These are phyloP conservation scores for Benthosema pterotum DNA, from an alignment of 2,797 vertebrate genomes.

Conservation along the genomic window DNA sequence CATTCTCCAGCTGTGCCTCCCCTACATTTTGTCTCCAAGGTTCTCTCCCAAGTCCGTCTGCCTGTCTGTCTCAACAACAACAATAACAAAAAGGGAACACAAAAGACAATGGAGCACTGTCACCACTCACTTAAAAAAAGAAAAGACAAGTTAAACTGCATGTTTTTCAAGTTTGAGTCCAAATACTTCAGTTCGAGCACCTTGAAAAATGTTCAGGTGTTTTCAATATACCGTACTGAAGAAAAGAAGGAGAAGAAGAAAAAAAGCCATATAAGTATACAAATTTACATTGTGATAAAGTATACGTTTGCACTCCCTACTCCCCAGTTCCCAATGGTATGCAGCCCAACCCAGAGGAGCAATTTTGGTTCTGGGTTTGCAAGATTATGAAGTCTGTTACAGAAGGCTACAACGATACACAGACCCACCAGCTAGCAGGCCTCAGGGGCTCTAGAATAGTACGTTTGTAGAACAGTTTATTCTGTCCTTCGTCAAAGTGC, in stretches of 20 bases:
- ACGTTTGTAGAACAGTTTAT: slow-evolving; percentile 16
- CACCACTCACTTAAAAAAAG: no score
- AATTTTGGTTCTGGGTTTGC: slow-evolving; percentile 1
- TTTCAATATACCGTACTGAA: neutral
- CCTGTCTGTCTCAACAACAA: no score
- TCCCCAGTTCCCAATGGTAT: neutral
- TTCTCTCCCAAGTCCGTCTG: no score
- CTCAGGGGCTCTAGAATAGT: slow-evolving; percentile 5
- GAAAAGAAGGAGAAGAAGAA: no score
- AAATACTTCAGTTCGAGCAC: no score
- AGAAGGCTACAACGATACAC: slow-evolving; percentile 15
- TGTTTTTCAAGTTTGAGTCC: no score
- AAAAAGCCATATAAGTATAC: no score
- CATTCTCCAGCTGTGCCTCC: no score
- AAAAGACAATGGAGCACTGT: no score
- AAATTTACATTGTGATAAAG: neutral
- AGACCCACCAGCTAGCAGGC: slow-evolving; percentile 4
- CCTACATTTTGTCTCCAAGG: no score
- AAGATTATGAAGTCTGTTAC: slow-evolving; percentile 3
- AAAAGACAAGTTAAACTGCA: no score
- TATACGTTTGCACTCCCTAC: neutral
- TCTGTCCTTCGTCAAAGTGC: slow-evolving; percentile 20
- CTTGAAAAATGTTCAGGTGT: neutral
- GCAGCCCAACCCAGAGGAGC: neutral
- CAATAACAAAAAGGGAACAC: no score